Evolutionary conservation across 2,888 invertebrate genomes (phyloP).

Genomic region (Lithophane leautieri): DNA sequence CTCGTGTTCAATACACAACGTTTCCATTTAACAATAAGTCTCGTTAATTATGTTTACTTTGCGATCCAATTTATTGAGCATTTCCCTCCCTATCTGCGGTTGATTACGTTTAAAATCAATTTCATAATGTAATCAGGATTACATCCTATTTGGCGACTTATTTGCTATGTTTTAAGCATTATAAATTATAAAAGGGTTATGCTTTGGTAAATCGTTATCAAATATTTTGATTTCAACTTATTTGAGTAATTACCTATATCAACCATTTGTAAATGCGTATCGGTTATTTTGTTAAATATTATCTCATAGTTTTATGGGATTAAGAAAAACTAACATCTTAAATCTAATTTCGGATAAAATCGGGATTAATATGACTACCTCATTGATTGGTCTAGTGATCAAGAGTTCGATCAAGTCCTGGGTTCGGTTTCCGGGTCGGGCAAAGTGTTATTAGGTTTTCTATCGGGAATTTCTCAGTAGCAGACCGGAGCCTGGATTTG

Average conservation of each 20-base stretch:
- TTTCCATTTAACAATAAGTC: constrained; percentile 62
- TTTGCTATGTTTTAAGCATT: constrained; percentile 26
- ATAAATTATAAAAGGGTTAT: constrained; percentile 27
- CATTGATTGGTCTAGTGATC: no score
- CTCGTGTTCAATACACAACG: constrained; percentile 50
- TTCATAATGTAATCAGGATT: constrained; percentile 50
- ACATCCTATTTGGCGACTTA: constrained; percentile 29
- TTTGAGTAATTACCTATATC: not conserved
- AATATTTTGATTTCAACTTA: not conserved
- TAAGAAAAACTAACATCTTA: not conserved
- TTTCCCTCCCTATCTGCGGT: constrained; percentile 43
- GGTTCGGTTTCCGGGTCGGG: no score
- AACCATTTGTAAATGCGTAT: not conserved
- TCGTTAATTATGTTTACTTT: constrained; percentile 70
- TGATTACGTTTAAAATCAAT: constrained; percentile 52
- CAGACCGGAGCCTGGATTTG: no score
- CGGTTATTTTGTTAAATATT: not conserved
- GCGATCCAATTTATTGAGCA: constrained; percentile 63
- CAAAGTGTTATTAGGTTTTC: no score
- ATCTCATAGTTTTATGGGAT: no score
- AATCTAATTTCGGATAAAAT: not conserved
- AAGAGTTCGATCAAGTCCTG: no score
- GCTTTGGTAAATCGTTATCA: not conserved
- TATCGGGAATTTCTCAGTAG: no score
- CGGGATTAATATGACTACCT: not conserved